phyloP scores from a whole-genome alignment of 1,140 invertebrate genomes.

The Polyergus mexicanus region DNA sequence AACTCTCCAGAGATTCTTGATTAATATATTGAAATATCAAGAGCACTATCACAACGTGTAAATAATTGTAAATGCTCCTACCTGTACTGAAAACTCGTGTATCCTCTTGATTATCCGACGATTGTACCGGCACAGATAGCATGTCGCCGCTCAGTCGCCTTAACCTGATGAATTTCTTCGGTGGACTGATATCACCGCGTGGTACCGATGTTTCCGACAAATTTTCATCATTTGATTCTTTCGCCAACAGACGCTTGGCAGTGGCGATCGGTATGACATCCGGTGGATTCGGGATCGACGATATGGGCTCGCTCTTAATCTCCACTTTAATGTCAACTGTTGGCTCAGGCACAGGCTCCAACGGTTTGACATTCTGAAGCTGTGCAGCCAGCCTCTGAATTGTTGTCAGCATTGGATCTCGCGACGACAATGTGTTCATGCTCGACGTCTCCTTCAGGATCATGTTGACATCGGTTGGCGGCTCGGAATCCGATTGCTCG shows the following conservation, averaged over 20 bases:
- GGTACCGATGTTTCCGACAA: background rate
- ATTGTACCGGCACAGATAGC: conserved; percentile 73
- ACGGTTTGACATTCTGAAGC: conserved; percentile 78
- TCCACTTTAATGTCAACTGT: conserved; percentile 14
- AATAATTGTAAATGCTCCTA: background rate
- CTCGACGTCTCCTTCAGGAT: conserved; percentile 80
- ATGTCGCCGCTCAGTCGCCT: conserved; percentile 83
- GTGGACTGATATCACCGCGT: background rate
- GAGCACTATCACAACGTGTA: background rate
- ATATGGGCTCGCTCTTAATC: background rate
- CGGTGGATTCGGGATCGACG: conserved; percentile 64
- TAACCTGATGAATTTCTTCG: conserved; percentile 80
- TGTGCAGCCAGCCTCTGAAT: conserved; percentile 84
- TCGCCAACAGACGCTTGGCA: conserved; percentile 13
- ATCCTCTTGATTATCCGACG: conserved; percentile 20
- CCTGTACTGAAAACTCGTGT: conserved; percentile 32
- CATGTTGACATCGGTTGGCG: conserved; percentile 80
- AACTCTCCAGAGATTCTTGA: background rate
- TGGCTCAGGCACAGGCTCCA: conserved; percentile 48
- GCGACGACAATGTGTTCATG: conserved; percentile 75
- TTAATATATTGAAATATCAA: background rate
- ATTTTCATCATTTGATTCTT: conserved; percentile 6
- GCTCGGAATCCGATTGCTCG: conserved; percentile 80
- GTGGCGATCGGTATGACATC: conserved; percentile 58
- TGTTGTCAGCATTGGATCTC: conserved; percentile 82